phyloP scores from a whole-genome alignment of 2,113 vertebrate species.

The Rhinichthys klamathensis region DNA sequence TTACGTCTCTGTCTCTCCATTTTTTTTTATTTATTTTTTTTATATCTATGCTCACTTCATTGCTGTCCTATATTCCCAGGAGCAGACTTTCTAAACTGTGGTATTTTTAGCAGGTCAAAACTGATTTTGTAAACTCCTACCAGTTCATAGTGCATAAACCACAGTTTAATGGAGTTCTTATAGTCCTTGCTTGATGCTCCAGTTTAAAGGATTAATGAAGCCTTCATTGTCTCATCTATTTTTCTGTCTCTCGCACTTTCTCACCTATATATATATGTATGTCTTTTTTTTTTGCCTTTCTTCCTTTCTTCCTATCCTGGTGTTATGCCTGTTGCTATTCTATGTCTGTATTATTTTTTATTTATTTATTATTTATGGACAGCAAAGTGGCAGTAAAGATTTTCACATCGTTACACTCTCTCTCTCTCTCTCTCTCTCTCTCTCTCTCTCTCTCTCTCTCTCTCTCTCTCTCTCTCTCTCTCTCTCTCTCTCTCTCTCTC shows the following conservation, averaged over 20 bases:
- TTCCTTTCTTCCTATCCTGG: no score
- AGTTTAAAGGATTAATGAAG: constrained; percentile 32
- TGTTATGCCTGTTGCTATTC: background rate
- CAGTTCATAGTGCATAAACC: constrained; percentile 13
- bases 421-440: no score
- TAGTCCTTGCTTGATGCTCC: constrained; percentile 26
- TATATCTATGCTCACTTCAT: background rate
- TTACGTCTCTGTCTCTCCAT: background rate
- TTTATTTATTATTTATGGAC: no score
- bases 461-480: no score
- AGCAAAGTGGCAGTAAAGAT: no score
- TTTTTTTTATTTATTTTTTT: constrained; percentile 2
- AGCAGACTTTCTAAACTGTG: background rate
- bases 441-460: no score
- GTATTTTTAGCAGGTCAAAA: background rate
- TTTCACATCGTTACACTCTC: no score
- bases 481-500: no score
- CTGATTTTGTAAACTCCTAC: constrained; percentile 13
- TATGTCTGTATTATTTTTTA: no score
- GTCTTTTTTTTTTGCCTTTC: no score
- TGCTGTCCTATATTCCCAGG: constrained; percentile 4
- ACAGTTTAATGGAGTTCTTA: constrained; percentile 11
- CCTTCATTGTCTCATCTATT: background rate
- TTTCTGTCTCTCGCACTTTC: background rate
- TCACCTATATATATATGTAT: background rate